Conservation (phyloP, 2,888 invertebrate genomes). For the Heterodera filipjevi region DNA sequence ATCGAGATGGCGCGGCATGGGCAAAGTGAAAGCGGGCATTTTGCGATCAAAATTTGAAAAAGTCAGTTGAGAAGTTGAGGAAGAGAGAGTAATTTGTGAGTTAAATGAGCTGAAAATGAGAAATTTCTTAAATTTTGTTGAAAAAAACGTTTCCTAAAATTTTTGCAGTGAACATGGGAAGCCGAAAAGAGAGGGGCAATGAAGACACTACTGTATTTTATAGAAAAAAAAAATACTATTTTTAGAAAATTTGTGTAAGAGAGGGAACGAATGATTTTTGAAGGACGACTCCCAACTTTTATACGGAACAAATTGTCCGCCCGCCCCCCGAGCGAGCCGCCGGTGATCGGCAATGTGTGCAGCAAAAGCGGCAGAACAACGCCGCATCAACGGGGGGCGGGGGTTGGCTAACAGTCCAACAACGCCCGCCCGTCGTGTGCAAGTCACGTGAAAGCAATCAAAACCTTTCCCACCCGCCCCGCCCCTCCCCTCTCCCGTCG, state of each 20-base stretch:
- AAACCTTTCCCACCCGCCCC: neutral
- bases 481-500: neutral
- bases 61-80: neutral
- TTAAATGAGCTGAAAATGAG: neutral
- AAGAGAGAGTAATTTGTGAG: neutral
- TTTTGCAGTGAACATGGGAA: too few species aligned
- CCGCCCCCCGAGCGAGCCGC: neutral
- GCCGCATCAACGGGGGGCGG: neutral
- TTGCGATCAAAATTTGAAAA: neutral
- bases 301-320: neutral
- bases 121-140: neutral
- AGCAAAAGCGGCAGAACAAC: neutral
- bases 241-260: neutral
- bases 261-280: neutral
- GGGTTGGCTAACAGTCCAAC: neutral
- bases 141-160: neutral
- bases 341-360: too few species aligned
- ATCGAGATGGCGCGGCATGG: conserved; percentile 8
- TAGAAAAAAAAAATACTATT: neutral
- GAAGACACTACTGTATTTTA: neutral
- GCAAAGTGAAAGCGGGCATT: conserved; percentile 8
- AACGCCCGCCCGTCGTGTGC: neutral
- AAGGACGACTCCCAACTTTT: neutral
- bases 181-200: neutral
- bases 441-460: conserved; percentile 7